Evolutionary conservation across 2,113 vertebrate genomes (phyloP), one percentile per base, ranked within the genome.

Genomic region (Emydocephalus ijimae): DNA sequence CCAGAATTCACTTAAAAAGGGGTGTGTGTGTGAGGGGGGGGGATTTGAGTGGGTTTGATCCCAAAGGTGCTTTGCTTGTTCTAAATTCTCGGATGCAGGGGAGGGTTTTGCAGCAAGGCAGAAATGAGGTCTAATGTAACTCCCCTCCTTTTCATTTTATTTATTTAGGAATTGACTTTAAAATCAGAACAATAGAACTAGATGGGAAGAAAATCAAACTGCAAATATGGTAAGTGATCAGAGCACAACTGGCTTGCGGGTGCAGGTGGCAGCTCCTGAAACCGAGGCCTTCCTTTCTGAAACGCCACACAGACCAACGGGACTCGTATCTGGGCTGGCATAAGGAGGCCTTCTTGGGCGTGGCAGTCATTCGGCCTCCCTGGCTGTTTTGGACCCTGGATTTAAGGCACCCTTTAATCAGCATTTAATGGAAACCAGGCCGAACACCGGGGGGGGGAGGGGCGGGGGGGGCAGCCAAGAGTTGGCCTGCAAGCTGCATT

Each of bases 141-240:
- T 11, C 8, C 54, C 96, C 61, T 96, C 45, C 97, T 95, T 97
- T 94, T 54, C 97, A 94, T 97, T 94, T 57, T n/a, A n/a, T 34
- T 15, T 93, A 97, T 95, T n/a, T 97, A 99, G 99, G 99, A 95
- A 99, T 99, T 85, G 99, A 99, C 97, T 99, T 99, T 95, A 99
- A 99, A 98, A 99, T 99, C 98, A 97, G 99, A 97, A 99, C 99
- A 85, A 98, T 99, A 97, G 99, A 99, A 96, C 97, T 99, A 93
- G 99, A 99, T 95, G 99, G 99, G 92, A 99, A 99, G 97, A 98
- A 98, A 97, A 99, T 99, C 95, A 99, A 99, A 94, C 98, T 99
- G 93, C 99, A 99, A 14, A 99, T 99, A 96, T 99, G 99, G 99
- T 99, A 97, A 98, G 98, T 97, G n/a, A 89, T 6, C n/a, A 50